Evolutionary conservation across 2,113 vertebrate genomes (phyloP), one percentile per base, ranked within the genome.

Genomic region (Cavia aperea): DNA sequence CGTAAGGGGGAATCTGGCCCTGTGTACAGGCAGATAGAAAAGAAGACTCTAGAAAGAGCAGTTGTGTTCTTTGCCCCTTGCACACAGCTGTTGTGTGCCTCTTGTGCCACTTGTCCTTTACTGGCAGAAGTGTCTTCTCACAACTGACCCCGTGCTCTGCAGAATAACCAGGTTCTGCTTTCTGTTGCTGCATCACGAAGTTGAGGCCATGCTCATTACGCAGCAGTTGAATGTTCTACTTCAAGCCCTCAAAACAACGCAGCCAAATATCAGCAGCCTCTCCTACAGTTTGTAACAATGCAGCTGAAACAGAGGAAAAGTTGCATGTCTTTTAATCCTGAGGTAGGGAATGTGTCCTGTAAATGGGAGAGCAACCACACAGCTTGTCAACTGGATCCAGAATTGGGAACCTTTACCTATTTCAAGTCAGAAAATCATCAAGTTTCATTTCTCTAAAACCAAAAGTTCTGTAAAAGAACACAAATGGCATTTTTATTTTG

Each of bases 361-460:
- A 82, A 77, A 39, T 43, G 26, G 51, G 31, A 39, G 23, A 46
- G 54, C 87, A 94, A 63, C 58, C n/a, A 29, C 86, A 2, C 19
- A n/a, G 9, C 62, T 89, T 92, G 87, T 93, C 81, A 89, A 92
- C 21, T 89, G 33, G 43, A 51, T 79, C 60, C 39, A 70, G 49
- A 90, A 81, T 58, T 93, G 65, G 58, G 73, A 92, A 51, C 39
- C 23, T 92, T 90, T 88, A 81, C 89, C 68, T 79, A 33, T 86
- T 83, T 88, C 39, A 36, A 31, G 33, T 58, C 66, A 43, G 36
- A 24, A 84, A 92, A 39, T 73, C 62, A 81, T 86, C 60, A 24
- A 73, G 12, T 56, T 86, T 93, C 58, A 39, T 95, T 93, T 91
- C 81, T 62, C 33, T 88, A 92, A 95, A 93, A 43, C 66, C 88